Percentiles rank a stretch among this genome's conserved stretches.
Evolutionary conservation across 2,797 vertebrate species (phyloP).

Genomic region (Picus viridis): DNA sequence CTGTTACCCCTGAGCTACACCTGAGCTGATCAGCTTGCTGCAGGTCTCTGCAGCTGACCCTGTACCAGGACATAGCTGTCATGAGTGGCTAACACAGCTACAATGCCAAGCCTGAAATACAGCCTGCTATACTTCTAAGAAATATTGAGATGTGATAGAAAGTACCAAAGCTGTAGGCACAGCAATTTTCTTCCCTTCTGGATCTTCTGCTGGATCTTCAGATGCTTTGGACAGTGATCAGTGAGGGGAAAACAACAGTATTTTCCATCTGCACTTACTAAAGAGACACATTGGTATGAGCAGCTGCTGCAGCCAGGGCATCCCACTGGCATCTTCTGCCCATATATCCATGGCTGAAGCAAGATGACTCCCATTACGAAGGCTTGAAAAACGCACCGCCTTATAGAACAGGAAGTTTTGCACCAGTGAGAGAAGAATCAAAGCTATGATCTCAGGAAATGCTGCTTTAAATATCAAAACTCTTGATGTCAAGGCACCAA

Average conservation of each 20-base stretch:
- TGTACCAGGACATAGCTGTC: not conserved
- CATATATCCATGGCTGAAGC: not conserved
- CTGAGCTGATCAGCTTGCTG: not conserved
- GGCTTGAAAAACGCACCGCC: not conserved
- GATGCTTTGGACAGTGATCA: slow-evolving; percentile 41
- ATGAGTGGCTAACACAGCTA: not conserved
- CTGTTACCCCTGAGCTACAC: not conserved
- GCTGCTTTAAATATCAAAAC: not conserved
- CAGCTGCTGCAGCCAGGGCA: slow-evolving; percentile 17
- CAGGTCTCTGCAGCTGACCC: not conserved
- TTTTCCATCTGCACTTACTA: slow-evolving; percentile 35
- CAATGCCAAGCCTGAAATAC: not conserved
- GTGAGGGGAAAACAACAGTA: not conserved
- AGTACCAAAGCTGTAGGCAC: not conserved
- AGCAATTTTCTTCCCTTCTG: slow-evolving; percentile 6
- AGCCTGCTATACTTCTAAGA: not conserved
- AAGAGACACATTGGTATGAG: not conserved
- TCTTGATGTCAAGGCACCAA: not conserved
- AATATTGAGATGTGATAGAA: not conserved
- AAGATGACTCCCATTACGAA: not conserved
- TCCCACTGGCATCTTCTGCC: slow-evolving; percentile 13
- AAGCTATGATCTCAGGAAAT: not conserved
- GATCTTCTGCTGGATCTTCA: not conserved
- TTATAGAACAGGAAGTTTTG: not conserved
- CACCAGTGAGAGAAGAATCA: not conserved